These are phyloP conservation scores for Zeuzera pyrina DNA, from an alignment of 2,888 invertebrate species.

Conservation along the genomic window DNA sequence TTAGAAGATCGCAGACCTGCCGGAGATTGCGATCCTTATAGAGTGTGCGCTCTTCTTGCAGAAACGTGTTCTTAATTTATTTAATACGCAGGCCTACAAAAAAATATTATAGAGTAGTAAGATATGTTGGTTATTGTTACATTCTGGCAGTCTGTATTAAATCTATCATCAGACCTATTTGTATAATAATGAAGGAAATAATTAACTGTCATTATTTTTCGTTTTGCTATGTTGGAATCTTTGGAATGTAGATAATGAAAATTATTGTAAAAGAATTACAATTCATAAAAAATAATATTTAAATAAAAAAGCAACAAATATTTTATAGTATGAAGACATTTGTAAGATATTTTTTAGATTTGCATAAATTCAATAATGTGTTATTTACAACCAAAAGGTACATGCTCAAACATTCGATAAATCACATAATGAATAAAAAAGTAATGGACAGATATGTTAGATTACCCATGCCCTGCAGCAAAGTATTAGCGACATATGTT, in stretches of 20 bases:
- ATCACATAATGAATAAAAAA: conserved; percentile 60
- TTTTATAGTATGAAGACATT: neutral
- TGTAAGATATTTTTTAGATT: neutral
- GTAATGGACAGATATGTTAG: conserved; percentile 68
- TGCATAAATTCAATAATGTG: neutral
- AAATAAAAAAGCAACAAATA: too few relatives aligned
- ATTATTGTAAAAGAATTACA: too few relatives aligned
- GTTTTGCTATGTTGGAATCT: too few relatives aligned
- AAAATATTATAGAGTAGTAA: conserved; percentile 12
- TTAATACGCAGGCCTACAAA: conserved; percentile 6
- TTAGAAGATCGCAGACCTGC: conserved; percentile 94
- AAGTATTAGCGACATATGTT: conserved; percentile 78
- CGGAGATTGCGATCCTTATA: conserved; percentile 93
- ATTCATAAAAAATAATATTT: too few relatives aligned
- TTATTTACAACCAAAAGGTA: conserved; percentile 23
- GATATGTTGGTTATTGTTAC: conserved; percentile 1
- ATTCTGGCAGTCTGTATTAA: too few relatives aligned
- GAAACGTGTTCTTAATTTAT: conserved; percentile 27
- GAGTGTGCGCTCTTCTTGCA: conserved; percentile 62
- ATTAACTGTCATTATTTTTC: too few relatives aligned
- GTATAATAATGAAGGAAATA: neutral
- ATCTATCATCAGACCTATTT: conserved; percentile 9
- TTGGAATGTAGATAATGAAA: too few relatives aligned
- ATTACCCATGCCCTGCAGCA: conserved; percentile 72
- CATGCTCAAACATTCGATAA: conserved; percentile 50